Conservation (phyloP, 2,888 invertebrate genomes). For the Electrophaes corylata region DNA sequence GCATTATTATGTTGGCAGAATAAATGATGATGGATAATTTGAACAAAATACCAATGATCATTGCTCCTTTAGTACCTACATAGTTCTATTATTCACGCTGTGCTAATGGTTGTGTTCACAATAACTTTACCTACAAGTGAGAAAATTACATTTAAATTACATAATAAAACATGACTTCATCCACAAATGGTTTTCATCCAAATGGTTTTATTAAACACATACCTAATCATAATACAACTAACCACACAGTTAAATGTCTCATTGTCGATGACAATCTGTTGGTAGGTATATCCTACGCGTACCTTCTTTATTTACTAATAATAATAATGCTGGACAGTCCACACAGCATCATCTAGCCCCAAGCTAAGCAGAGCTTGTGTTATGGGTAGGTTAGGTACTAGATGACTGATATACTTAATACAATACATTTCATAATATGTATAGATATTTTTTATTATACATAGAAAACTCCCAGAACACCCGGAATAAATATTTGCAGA, state of each 20-base stretch:
- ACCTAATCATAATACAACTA: neutral
- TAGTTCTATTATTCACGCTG: too few species aligned
- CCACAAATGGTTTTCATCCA: neutral
- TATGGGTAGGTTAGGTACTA: too few species aligned
- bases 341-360: too few species aligned
- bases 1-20: neutral
- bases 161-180: slow-evolving; percentile 25
- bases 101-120: slow-evolving; percentile 33
- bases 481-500: too few species aligned
- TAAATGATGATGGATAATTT: slow-evolving; percentile 29
- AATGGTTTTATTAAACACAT: slow-evolving; percentile 5
- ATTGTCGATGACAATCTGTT: neutral
- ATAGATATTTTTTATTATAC: too few species aligned
- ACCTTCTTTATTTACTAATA: neutral
- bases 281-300: neutral
- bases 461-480: too few species aligned
- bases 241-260: neutral
- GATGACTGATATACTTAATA: too few species aligned
- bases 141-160: slow-evolving; percentile 14
- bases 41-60: slow-evolving; percentile 28
- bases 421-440: too few species aligned
- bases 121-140: slow-evolving; percentile 24
- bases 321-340: too few species aligned
- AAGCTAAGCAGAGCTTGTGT: too few species aligned
- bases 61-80: too few species aligned